Conservation (phyloP, 2,888 invertebrate genomes). For the Zonitis immaculata region DNA sequence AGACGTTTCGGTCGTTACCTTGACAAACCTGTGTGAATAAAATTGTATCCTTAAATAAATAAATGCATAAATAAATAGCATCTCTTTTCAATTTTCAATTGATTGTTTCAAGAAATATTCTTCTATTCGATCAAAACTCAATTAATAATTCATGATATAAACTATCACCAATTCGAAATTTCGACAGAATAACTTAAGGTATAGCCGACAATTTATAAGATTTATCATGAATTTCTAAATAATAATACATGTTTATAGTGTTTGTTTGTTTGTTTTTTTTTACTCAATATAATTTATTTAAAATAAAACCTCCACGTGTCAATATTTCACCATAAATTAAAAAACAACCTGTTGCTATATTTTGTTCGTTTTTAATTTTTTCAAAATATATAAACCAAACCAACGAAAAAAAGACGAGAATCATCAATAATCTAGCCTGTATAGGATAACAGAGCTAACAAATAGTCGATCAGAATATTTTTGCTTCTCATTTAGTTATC, state of each 20-base stretch:
- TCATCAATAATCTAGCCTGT: not conserved
- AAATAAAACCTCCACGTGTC: not conserved
- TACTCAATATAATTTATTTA: not conserved
- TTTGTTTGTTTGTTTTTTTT: no score
- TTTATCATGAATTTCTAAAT: not conserved
- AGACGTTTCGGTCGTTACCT: not conserved
- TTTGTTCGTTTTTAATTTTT: not conserved
- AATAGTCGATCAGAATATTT: not conserved
- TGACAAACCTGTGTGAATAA: not conserved
- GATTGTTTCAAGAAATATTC: not conserved
- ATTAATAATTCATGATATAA: slow-evolving; percentile 2
- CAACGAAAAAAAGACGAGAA: not conserved
- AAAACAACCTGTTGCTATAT: not conserved
- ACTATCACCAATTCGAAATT: not conserved
- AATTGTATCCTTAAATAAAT: not conserved
- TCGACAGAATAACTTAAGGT: not conserved
- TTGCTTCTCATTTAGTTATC: no score
- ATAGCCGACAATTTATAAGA: not conserved
- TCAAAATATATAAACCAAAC: not conserved
- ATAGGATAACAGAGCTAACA: not conserved
- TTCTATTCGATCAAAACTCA: not conserved
- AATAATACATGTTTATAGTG: not conserved
- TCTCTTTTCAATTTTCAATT: not conserved
- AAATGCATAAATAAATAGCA: no score
- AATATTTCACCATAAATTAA: not conserved